phyloP scores from a whole-genome alignment of 1,140 invertebrate species.

The Drosophila yakuba region DNA sequence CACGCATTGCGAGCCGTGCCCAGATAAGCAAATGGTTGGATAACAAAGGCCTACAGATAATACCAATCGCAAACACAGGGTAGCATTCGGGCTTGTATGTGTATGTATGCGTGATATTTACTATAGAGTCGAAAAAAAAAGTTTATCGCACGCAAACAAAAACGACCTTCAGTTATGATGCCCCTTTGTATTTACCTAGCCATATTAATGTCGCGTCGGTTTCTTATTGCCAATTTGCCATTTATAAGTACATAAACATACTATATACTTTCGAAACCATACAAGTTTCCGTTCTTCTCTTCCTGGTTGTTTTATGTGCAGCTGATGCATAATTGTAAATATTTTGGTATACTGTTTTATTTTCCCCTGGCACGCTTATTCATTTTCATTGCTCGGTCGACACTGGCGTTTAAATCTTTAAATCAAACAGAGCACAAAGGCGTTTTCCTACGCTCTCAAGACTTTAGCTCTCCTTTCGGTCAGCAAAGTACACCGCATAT shows the following conservation, averaged over 20 bases:
- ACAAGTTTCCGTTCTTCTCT: constrained; percentile 18
- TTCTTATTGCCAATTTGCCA: constrained; percentile 46
- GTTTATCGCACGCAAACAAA: constrained; percentile 73
- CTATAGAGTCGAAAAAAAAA: constrained; percentile 37
- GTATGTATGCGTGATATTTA: constrained; percentile 58
- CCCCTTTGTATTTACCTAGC: constrained; percentile 42
- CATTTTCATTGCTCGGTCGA: constrained; percentile 12
- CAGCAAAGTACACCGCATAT: background rate
- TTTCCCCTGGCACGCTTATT: constrained; percentile 1
- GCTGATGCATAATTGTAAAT: background rate
- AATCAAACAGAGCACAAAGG: background rate
- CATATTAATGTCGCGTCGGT: constrained; percentile 52
- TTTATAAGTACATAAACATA: background rate
- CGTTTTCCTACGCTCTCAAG: background rate
- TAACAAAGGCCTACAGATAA: constrained; percentile 55
- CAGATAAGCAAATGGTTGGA: constrained; percentile 70
- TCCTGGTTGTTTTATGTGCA: constrained; percentile 7
- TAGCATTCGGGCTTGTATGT: constrained; percentile 10
- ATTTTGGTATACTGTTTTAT: constrained; percentile 4
- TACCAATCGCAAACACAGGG: constrained; percentile 33
- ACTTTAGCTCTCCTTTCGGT: background rate
- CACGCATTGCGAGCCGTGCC: constrained; percentile 6
- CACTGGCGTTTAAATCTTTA: constrained; percentile 5
- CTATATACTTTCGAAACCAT: constrained; percentile 23
- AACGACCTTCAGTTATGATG: constrained; percentile 67